Percentiles rank a stretch among this genome's conserved stretches.
Conservation (phyloP, 2,797 vertebrate species). For the Protonibea diacanthus region DNA sequence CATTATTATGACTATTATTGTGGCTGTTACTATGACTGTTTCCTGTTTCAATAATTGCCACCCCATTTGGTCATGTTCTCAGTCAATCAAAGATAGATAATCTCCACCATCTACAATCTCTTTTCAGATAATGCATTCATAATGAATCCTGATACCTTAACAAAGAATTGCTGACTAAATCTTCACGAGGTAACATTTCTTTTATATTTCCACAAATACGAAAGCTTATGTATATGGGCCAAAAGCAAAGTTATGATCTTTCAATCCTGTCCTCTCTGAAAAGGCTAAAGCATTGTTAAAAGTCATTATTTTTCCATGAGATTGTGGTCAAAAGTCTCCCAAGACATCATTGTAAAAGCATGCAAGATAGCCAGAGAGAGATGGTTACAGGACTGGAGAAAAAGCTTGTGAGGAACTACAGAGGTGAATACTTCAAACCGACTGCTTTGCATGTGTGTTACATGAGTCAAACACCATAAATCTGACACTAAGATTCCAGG, state of each 20-base stretch:
- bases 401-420: constrained; percentile 7
- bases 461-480: neutral
- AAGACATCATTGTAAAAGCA: neutral
- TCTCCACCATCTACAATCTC: neutral
- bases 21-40: constrained; percentile 11
- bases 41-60: constrained; percentile 24
- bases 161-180: neutral
- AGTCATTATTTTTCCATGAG: neutral
- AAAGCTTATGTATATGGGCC: neutral
- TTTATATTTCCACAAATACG: neutral
- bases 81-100: neutral
- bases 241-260: neutral
- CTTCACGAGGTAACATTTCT: neutral
- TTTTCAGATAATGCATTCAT: neutral
- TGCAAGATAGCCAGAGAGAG: neutral
- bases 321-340: neutral
- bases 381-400: neutral
- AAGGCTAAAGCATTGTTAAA: neutral
- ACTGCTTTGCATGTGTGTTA: constrained; percentile 7
- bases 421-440: neutral
- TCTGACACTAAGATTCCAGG: constrained; percentile 14
- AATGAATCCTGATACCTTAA: neutral
- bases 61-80: neutral
- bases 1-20: neutral
- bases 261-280: neutral